phyloP scores from a whole-genome alignment of 2,888 invertebrate species.

The Yponomeuta evonymella region DNA sequence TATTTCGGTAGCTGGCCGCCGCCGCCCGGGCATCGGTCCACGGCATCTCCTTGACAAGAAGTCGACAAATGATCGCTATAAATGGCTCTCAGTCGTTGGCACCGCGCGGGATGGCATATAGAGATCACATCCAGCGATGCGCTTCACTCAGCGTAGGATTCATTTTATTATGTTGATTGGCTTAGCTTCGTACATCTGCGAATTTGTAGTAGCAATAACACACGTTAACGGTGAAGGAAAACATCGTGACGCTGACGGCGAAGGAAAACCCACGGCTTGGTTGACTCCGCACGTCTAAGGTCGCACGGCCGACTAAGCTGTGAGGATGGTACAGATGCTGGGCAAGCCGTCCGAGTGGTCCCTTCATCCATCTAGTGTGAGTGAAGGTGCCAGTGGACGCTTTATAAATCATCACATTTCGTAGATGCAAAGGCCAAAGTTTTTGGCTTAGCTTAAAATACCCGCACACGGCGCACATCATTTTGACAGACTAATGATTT shows the following conservation, averaged over 20 bases:
- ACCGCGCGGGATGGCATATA: slow-evolving; percentile 3
- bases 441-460: not conserved
- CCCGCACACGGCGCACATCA: not conserved
- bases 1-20: slow-evolving; percentile 68
- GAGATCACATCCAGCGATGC: slow-evolving; percentile 2
- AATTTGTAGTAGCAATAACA: too few species aligned
- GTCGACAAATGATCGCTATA: slow-evolving; percentile 69
- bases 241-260: too few species aligned
- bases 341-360: too few species aligned
- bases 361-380: too few species aligned
- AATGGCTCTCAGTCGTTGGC: slow-evolving; percentile 45
- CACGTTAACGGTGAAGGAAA: too few species aligned
- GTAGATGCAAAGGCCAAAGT: too few species aligned
- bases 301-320: too few species aligned
- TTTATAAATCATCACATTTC: too few species aligned
- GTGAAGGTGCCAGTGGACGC: too few species aligned
- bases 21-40: slow-evolving; percentile 63
- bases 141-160: not conserved
- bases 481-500: not conserved
- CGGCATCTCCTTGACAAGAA: slow-evolving; percentile 50
- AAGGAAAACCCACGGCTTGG: too few species aligned
- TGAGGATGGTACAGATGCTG: too few species aligned
- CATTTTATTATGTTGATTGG: not conserved
- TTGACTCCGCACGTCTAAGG: too few species aligned
- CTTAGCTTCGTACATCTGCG: not conserved